These are phyloP conservation scores for Microtus obscurus DNA, from an alignment of 2,797 vertebrate genomes.

Conservation along the genomic window DNA sequence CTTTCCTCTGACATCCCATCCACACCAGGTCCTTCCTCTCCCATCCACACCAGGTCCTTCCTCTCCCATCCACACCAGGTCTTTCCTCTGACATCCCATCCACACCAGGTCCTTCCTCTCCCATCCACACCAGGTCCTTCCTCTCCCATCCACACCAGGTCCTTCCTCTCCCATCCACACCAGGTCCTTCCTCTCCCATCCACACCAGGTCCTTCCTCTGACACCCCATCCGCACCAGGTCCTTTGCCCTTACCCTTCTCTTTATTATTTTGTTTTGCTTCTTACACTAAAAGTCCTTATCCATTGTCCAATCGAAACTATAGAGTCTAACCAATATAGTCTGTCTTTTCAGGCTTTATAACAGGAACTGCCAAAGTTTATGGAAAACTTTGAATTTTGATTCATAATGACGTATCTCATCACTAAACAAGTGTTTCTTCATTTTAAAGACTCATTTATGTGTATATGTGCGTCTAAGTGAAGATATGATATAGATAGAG, in stretches of 20 bases:
- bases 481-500: not conserved
- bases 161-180: too few species aligned
- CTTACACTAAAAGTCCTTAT: not conserved
- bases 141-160: not conserved
- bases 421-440: not conserved
- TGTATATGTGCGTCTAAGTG: not conserved
- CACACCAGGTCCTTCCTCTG: not conserved
- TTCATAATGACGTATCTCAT: not conserved
- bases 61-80: not conserved
- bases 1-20: too few species aligned
- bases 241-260: not conserved
- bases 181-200: too few species aligned
- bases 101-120: too few species aligned
- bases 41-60: not conserved
- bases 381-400: not conserved
- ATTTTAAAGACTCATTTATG: not conserved
- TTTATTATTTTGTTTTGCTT: constrained; percentile 14
- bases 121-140: not conserved
- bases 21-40: too few species aligned
- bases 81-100: too few species aligned
- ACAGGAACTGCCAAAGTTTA: not conserved
- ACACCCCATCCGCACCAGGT: not conserved
- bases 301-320: not conserved
- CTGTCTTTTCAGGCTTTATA: not conserved
- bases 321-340: not conserved